phyloP scores from a whole-genome alignment of 2,113 vertebrate species.

The Bolborhynchus lineola region DNA sequence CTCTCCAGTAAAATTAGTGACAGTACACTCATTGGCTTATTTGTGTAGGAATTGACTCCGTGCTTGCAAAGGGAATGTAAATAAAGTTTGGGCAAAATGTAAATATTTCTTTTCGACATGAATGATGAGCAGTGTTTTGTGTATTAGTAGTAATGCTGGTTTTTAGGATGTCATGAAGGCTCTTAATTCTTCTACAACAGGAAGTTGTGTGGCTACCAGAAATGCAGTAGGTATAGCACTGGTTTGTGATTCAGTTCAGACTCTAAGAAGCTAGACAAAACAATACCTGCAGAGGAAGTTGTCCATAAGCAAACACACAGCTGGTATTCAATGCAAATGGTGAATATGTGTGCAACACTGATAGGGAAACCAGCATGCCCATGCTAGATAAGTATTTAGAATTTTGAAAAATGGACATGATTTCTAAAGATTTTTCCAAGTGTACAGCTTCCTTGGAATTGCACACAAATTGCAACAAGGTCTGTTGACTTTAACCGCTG shows the following conservation, averaged over 20 bases:
- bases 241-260: not conserved
- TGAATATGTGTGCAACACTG: not conserved
- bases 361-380: not conserved
- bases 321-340: not conserved
- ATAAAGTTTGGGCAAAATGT: not conserved
- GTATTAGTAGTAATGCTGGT: not conserved
- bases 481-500: not conserved
- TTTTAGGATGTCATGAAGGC: not conserved
- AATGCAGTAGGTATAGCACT: not conserved
- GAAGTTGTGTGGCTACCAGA: not conserved
- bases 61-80: not conserved
- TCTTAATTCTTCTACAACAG: not conserved
- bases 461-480: not conserved
- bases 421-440: not conserved
- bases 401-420: not conserved
- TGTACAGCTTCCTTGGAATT: not conserved
- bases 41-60: not conserved
- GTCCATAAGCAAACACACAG: not conserved
- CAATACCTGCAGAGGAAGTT: not conserved
- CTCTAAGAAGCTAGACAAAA: not conserved
- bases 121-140: not conserved
- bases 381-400: not conserved
- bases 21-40: not conserved
- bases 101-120: conserved; percentile 3
- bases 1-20: not conserved